Base-by-base conservation (phyloP, 2,888 invertebrate genomes). In the Myopa testacea region DNA sequence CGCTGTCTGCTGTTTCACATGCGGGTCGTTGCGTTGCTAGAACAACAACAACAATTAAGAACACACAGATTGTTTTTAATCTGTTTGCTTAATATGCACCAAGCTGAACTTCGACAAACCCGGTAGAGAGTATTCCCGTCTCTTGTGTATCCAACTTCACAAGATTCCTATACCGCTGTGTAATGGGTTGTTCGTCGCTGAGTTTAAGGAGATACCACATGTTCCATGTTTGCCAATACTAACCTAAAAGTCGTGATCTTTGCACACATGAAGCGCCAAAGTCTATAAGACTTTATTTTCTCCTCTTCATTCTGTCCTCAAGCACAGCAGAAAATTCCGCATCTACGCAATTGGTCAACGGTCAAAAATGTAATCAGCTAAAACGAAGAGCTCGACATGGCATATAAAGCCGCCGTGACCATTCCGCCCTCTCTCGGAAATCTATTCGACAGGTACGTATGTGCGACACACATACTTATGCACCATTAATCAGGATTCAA, bases 291-390 rank as follows among this genome's bases (percentile, higher is more conserved):
- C 19, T 19, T 58, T 6, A 12, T 58, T 16, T 6, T 52, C 52
- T 6, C 12, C 58, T 5, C 4, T 19, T 40, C 62, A 55, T 37
- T 4, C 34, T 38, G 40, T 40, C 52, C 65, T n/a, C 14, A 19
- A 58, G 6, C n/a, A 19, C 58, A 68, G 70, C 10, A 26, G 40
- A 55, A 55, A 68, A 78, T 79, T 70, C 76, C 74, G 50, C 58
- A 37, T 34, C 63, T 74, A 79, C 76, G 76, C 76, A 79, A 77
- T 77, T 26, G 79, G 71, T 75, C 70, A 77, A 75, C 65, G 77
- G 79, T 77, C 77, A 79, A 77, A 76, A 78, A 62, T 45, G 3
- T 45, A 45, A 10, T 45, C 10, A 26, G 26, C 26, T 65, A 63
- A 45, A 78, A 67, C 62, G 50, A 63, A 62, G 60, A 65, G 40